Percentiles rank a stretch among this genome's conserved stretches.
Evolutionary conservation across 2,113 vertebrate species (phyloP).

Genomic region (Lepisosteus osseus): DNA sequence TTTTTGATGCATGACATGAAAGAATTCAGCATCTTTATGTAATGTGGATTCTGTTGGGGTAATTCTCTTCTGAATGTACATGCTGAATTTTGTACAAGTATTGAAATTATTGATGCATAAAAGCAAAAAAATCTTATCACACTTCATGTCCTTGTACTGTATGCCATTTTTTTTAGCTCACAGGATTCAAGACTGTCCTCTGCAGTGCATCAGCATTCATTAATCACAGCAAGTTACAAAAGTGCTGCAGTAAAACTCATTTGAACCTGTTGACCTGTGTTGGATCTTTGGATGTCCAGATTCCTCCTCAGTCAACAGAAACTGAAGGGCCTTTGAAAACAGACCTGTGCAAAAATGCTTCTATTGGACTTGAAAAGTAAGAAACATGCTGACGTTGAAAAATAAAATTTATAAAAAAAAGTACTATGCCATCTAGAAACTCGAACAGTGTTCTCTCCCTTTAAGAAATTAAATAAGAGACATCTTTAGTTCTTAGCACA

Average conservation of each 20-base stretch:
- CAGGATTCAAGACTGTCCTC: constrained; percentile 25
- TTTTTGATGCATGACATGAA: no score
- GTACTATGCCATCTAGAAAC: background rate
- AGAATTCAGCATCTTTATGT: no score
- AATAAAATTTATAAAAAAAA: background rate
- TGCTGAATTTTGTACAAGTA: background rate
- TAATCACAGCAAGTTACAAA: constrained; percentile 20
- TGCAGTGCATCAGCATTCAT: constrained; percentile 18
- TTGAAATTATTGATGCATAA: background rate
- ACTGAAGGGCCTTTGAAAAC: background rate
- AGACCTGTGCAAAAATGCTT: constrained; percentile 20
- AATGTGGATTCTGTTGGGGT: no score
- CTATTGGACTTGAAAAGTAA: constrained; percentile 23
- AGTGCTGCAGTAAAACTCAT: constrained; percentile 24
- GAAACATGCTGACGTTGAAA: background rate
- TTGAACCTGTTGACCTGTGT: constrained; percentile 26
- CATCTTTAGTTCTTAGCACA: no score
- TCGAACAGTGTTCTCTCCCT: no score
- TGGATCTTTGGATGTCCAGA: constrained; percentile 17
- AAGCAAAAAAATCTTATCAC: background rate
- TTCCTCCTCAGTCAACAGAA: background rate
- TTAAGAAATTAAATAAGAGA: no score
- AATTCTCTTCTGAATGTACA: background rate
- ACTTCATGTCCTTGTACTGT: background rate
- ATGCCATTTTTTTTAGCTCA: constrained; percentile 18